Percentiles rank a stretch among this genome's conserved stretches.
Evolutionary conservation across 2,888 invertebrate genomes (phyloP).

Genomic region (Gerris lacustris): DNA sequence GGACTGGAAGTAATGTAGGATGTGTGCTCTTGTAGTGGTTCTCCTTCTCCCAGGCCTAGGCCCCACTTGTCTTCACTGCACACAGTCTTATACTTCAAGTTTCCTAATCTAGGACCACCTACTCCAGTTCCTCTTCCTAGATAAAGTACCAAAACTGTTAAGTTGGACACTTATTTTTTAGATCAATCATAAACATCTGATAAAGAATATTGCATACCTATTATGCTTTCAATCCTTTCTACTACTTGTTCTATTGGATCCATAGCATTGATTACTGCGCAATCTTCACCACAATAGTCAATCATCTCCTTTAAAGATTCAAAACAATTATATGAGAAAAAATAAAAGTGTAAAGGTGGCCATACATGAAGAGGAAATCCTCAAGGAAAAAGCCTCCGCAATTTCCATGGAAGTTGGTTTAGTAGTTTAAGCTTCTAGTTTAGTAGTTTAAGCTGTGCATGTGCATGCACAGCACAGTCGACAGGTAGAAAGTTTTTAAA

Average conservation of each 20-base stretch:
- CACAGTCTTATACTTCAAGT: background rate
- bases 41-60: background rate
- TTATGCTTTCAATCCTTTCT: constrained; percentile 16
- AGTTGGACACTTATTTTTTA: too few relatives aligned
- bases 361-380: too few relatives aligned
- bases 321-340: background rate
- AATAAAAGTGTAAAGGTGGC: too few relatives aligned
- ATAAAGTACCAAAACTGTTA: background rate
- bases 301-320: constrained; percentile 21
- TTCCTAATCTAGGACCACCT: background rate
- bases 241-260: constrained; percentile 16
- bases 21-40: background rate
- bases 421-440: too few relatives aligned
- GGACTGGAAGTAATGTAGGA: background rate
- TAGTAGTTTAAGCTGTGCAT: too few relatives aligned
- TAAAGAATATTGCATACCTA: background rate
- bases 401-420: too few relatives aligned
- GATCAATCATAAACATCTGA: too few relatives aligned
- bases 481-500: too few relatives aligned
- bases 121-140: background rate
- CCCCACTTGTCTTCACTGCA: background rate
- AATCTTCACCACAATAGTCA: constrained; percentile 25
- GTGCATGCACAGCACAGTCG: too few relatives aligned
- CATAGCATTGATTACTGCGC: constrained; percentile 21
- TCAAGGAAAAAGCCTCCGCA: too few relatives aligned